These are phyloP conservation scores for Drosophila nigromelanica DNA, from an alignment of 1,140 invertebrate genomes.

Conservation along the genomic window DNA sequence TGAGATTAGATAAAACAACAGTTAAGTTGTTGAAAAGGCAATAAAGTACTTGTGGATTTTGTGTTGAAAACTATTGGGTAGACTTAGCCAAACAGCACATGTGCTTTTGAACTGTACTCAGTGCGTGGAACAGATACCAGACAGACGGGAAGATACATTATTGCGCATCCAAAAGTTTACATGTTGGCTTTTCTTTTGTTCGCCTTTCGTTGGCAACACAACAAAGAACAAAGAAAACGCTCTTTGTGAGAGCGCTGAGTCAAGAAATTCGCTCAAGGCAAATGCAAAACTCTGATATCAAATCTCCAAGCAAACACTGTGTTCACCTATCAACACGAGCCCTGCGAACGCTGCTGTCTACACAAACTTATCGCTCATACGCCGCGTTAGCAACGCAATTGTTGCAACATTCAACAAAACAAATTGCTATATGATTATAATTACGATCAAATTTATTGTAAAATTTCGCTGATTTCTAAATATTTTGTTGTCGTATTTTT, in stretches of 20 bases:
- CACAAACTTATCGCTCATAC: constrained; percentile 29
- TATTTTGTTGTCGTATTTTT: background rate
- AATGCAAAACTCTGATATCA: background rate
- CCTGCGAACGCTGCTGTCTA: background rate
- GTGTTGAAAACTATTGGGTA: constrained; percentile 12
- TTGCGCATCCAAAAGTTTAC: constrained; percentile 47
- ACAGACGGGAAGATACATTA: constrained; percentile 12
- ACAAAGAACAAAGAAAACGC: constrained; percentile 43
- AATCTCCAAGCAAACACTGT: constrained; percentile 6
- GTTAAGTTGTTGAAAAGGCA: constrained; percentile 24
- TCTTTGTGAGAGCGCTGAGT: background rate
- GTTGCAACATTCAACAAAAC: background rate
- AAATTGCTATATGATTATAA: background rate
- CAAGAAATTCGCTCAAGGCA: constrained; percentile 11
- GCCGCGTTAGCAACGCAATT: constrained; percentile 13
- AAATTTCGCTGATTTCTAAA: constrained; percentile 11
- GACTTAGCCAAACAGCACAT: constrained; percentile 4
- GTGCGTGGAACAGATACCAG: background rate
- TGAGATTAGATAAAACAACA: constrained; percentile 60
- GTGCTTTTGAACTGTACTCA: constrained; percentile 50
- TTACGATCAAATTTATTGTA: constrained; percentile 21
- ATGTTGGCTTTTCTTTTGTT: constrained; percentile 36
- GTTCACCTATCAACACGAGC: background rate
- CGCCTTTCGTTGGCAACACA: constrained; percentile 7
- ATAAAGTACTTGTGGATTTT: constrained; percentile 9